Evolutionary conservation across 2,888 invertebrate genomes (phyloP).

Genomic region (Orthonychiurus folsomi): DNA sequence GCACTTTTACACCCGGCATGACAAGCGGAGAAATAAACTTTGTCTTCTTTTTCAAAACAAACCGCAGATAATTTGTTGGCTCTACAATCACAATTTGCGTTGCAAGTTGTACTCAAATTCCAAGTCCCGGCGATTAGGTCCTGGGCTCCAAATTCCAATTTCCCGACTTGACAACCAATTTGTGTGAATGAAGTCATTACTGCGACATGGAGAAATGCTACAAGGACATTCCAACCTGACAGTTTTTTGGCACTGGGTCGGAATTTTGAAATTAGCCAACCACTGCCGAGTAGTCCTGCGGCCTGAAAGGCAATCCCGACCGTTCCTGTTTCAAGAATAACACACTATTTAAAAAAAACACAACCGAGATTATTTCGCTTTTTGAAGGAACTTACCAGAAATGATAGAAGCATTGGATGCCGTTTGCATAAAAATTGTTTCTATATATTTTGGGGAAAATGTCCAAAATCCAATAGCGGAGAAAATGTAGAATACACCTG

Average conservation of each 20-base stretch:
- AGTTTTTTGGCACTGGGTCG: conserved; percentile 53
- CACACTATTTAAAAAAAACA: too few species aligned
- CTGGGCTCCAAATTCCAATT: conserved; percentile 45
- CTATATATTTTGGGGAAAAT: conserved; percentile 51
- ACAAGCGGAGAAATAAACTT: conserved; percentile 62
- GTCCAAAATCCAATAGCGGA: conserved; percentile 47
- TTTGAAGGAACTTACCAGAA: conserved; percentile 44
- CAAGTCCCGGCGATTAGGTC: conserved; percentile 42
- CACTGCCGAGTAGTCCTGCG: conserved; percentile 50
- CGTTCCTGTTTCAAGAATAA: conserved; percentile 36
- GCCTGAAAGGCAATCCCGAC: conserved; percentile 42
- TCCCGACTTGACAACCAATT: conserved; percentile 51
- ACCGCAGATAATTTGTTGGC: conserved; percentile 56
- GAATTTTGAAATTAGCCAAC: conserved; percentile 53
- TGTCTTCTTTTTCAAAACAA: conserved; percentile 51
- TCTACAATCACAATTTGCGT: conserved; percentile 44
- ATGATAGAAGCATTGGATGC: conserved; percentile 48
- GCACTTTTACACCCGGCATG: conserved; percentile 57
- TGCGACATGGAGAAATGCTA: conserved; percentile 51
- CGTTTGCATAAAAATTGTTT: conserved; percentile 49
- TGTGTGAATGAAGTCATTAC: conserved; percentile 50
- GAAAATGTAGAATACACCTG: conserved; percentile 46
- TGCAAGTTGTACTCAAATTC: conserved; percentile 45
- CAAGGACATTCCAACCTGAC: conserved; percentile 55
- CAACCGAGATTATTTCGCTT: too few species aligned